Conservation (phyloP, 2,113 vertebrate species). For the Peromyscus maniculatus region DNA sequence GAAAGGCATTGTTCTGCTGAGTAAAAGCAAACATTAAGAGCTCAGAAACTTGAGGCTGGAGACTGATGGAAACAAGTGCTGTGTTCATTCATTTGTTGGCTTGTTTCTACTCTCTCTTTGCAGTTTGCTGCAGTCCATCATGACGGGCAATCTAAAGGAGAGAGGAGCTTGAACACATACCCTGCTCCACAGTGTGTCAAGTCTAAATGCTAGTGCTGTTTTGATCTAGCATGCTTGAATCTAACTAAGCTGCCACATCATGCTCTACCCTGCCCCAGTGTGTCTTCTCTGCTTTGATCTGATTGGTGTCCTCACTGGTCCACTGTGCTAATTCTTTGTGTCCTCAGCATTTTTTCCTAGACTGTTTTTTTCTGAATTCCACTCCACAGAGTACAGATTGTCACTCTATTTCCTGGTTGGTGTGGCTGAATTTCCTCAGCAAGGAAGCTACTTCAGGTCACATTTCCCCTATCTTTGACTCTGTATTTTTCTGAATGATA, state of each 20-base stretch:
- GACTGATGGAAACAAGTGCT: slow-evolving; percentile 75
- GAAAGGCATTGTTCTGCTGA: slow-evolving; percentile 76
- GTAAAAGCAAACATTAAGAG: slow-evolving; percentile 74
- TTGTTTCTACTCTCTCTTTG: not conserved
- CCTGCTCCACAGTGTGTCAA: not conserved
- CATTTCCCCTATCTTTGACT: not conserved
- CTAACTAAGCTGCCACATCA: not conserved
- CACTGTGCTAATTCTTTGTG: not conserved
- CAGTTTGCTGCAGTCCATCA: slow-evolving; percentile 45
- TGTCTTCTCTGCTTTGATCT: not conserved
- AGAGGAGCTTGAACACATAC: not conserved
- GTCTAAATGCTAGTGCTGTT: not conserved
- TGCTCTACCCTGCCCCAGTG: fast-evolving
- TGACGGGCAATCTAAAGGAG: slow-evolving; percentile 62
- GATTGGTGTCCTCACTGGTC: not conserved
- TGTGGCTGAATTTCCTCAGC: not conserved
- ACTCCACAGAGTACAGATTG: not conserved
- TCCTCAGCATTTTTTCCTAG: not conserved
- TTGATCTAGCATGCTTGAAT: not conserved
- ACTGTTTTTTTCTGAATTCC: not conserved
- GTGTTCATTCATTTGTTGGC: not conserved
- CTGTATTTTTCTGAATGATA: not conserved
- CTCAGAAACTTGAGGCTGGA: slow-evolving; percentile 62
- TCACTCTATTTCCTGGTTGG: not conserved
- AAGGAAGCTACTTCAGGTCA: not conserved